A percentile compares a stretch with the other conserved stretches of the same genome.
phyloP scores from a whole-genome alignment of 2,888 invertebrate species.

The Pseudococcus viburni region DNA sequence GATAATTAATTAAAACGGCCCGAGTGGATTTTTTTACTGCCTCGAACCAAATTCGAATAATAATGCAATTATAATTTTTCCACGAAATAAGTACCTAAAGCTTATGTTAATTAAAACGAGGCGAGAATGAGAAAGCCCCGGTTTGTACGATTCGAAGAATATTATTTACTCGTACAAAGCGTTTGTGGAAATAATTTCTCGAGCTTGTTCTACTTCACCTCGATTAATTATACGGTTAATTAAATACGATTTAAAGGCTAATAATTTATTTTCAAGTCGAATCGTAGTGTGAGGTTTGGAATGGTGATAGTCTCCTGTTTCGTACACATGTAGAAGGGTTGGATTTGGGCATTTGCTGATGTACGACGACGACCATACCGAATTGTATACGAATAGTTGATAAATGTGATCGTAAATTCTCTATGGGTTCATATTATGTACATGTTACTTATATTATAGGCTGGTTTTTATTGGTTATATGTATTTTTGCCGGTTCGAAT shows the following conservation, averaged over 20 bases:
- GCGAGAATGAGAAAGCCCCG: background rate
- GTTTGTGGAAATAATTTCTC: background rate
- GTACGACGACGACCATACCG: background rate
- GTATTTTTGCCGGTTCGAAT: background rate
- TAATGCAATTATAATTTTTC: background rate
- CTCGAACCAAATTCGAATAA: background rate
- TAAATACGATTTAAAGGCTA: background rate
- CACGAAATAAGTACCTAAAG: background rate
- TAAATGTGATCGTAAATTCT: background rate
- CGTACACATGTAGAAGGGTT: background rate
- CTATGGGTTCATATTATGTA: background rate
- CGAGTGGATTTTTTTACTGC: background rate
- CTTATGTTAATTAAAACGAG: slow-evolving; percentile 10
- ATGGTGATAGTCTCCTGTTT: background rate
- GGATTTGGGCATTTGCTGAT: background rate
- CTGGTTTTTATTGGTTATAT: background rate
- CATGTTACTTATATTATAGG: background rate
- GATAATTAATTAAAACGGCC: background rate
- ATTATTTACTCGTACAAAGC: background rate
- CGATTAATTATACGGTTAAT: background rate
- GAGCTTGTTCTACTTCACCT: slow-evolving; percentile 1
- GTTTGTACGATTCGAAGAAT: background rate
- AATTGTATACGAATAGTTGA: background rate
- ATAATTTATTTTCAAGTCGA: slow-evolving; percentile 1
- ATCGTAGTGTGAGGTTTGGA: background rate